Percentiles rank a stretch among this genome's conserved stretches.
phyloP scores from a whole-genome alignment of 1,140 invertebrate species.

The Apis laboriosa region DNA sequence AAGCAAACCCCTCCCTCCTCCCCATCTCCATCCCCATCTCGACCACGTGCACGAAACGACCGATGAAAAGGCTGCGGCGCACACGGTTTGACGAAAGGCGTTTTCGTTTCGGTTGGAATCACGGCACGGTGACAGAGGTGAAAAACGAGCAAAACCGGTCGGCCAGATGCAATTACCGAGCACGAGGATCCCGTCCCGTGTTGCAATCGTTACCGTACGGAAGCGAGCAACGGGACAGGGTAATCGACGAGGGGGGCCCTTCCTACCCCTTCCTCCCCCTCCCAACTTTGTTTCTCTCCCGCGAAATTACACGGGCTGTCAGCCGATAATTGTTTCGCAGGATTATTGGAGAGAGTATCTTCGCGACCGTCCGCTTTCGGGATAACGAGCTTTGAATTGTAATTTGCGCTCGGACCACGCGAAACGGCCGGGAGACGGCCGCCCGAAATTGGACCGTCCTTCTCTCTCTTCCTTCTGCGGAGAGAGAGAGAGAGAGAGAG shows the following conservation, averaged over 20 bases:
- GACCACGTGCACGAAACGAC: constrained; percentile 11
- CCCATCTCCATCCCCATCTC: too few species aligned
- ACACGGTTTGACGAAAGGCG: constrained; percentile 63
- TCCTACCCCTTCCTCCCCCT: neutral
- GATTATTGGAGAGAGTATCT: constrained; percentile 47
- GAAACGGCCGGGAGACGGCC: neutral
- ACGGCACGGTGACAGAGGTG: constrained; percentile 54
- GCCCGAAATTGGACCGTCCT: neutral
- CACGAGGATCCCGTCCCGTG: constrained; percentile 46
- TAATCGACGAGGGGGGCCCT: constrained; percentile 32
- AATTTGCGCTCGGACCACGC: constrained; percentile 25
- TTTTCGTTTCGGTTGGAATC: constrained; percentile 61
- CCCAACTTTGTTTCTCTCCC: constrained; percentile 43
- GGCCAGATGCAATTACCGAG: constrained; percentile 66
- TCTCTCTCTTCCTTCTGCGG: neutral
- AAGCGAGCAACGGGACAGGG: constrained; percentile 18
- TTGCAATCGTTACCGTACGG: constrained; percentile 23
- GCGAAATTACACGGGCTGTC: constrained; percentile 40
- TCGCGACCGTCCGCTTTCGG: constrained; percentile 28
- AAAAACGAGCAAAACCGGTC: constrained; percentile 46
- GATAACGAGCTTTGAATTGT: constrained; percentile 46
- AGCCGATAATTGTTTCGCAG: constrained; percentile 45
- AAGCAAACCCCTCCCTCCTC: too few species aligned
- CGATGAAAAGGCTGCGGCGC: constrained; percentile 57
- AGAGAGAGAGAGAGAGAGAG: neutral